Evolutionary conservation across 2,888 invertebrate species (phyloP).

Genomic region (Apamea epomidion): DNA sequence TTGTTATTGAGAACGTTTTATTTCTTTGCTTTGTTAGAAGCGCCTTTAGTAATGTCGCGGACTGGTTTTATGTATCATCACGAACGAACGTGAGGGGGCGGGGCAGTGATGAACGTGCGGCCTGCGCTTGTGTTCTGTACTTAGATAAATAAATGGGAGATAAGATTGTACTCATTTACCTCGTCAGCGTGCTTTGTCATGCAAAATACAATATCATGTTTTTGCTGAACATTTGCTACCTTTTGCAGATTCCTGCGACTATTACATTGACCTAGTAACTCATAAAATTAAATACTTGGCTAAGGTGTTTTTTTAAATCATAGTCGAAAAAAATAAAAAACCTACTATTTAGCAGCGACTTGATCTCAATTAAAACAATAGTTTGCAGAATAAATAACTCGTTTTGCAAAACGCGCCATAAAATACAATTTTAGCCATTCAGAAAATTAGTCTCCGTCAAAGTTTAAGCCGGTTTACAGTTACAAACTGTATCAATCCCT

Average conservation of each 20-base stretch:
- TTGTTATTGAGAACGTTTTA: constrained; percentile 65
- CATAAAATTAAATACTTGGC: background rate
- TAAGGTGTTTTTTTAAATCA: background rate
- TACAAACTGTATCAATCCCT: constrained; percentile 72
- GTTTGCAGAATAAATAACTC: constrained; percentile 57
- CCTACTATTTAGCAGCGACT: background rate
- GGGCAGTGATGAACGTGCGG: constrained; percentile 54
- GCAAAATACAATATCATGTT: constrained; percentile 28
- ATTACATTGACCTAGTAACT: constrained; percentile 27
- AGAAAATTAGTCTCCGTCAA: constrained; percentile 73
- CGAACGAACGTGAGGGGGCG: constrained; percentile 68
- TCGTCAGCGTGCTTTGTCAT: constrained; percentile 45
- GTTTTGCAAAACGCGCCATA: constrained; percentile 47
- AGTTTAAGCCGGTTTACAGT: constrained; percentile 72
- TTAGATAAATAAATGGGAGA: constrained; percentile 65
- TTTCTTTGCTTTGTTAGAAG: constrained; percentile 64
- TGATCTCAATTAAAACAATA: constrained; percentile 43
- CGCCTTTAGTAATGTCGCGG: constrained; percentile 57
- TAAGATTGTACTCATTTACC: constrained; percentile 64
- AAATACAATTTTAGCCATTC: constrained; percentile 69
- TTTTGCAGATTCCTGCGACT: constrained; percentile 6
- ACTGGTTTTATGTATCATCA: constrained; percentile 69
- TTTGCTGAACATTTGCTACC: constrained; percentile 33
- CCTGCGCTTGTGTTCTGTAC: constrained; percentile 55
- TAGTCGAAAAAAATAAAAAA: background rate